phyloP scores from a whole-genome alignment of 2,888 invertebrate genomes.

The Andrena chrysosceles region DNA sequence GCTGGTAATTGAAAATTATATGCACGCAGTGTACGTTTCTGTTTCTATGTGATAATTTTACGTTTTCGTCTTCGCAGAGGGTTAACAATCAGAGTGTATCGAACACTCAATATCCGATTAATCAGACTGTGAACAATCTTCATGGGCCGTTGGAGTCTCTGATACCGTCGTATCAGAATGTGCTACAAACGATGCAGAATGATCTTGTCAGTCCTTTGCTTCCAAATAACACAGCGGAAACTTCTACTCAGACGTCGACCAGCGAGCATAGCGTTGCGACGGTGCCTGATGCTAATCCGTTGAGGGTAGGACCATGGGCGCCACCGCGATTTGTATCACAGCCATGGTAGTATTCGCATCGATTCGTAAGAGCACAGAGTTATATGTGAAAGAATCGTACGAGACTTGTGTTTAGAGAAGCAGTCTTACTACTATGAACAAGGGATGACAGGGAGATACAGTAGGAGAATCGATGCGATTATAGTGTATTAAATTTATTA shows the following conservation, averaged over 20 bases:
- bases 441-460: background rate
- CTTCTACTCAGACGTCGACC: constrained; percentile 84
- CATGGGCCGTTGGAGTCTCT: constrained; percentile 88
- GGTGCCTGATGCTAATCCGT: constrained; percentile 69
- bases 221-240: constrained; percentile 83
- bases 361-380: constrained; percentile 37
- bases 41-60: constrained; percentile 31
- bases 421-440: background rate
- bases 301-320: constrained; percentile 67
- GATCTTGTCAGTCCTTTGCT: constrained; percentile 89
- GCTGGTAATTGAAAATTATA: constrained; percentile 85
- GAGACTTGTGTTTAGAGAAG: background rate
- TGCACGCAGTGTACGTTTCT: background rate
- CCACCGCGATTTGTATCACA: constrained; percentile 21
- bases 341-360: constrained; percentile 73
- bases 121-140: constrained; percentile 86
- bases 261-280: constrained; percentile 31
- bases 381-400: background rate
- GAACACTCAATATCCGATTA: constrained; percentile 87
- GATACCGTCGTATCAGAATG: constrained; percentile 88
- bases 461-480: constrained; percentile 48
- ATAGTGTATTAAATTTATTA: background rate
- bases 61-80: constrained; percentile 84
- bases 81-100: constrained; percentile 87
- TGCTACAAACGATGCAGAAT: constrained; percentile 88